phyloP scores from a whole-genome alignment of 2,888 invertebrate genomes.

The Diarsia brunnea region DNA sequence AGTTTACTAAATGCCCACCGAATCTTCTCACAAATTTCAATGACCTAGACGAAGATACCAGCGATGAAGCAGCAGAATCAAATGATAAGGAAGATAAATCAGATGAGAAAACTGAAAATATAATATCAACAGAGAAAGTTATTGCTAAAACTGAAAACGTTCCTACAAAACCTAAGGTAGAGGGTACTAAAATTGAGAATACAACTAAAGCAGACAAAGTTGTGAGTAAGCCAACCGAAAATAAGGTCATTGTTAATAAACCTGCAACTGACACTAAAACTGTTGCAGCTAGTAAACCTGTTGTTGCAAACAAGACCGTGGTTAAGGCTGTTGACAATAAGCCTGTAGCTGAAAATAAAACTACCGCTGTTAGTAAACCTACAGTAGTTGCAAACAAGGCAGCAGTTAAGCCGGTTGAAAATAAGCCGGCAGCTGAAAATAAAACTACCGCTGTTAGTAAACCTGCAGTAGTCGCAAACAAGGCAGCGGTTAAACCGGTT shows the following conservation, averaged over 20 bases:
- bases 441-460: conserved; percentile 1
- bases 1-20: conserved; percentile 77
- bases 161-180: conserved; percentile 27
- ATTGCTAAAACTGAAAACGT: conserved; percentile 28
- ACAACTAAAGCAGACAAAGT: conserved; percentile 5
- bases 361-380: neutral
- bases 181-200: conserved; percentile 15
- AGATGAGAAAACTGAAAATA: conserved; percentile 27
- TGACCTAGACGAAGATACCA: conserved; percentile 46
- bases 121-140: conserved; percentile 4
- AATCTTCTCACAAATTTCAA: conserved; percentile 74
- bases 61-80: conserved; percentile 29
- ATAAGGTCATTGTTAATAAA: conserved; percentile 5
- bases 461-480: neutral
- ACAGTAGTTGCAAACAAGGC: too few relatives aligned
- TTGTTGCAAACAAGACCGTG: neutral
- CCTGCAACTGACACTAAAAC: conserved; percentile 11
- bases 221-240: conserved; percentile 14
- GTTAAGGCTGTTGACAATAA: conserved; percentile 25
- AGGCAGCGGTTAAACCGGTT: neutral
- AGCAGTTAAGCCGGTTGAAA: too few relatives aligned
- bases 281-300: neutral
- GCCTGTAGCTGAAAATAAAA: conserved; percentile 7
- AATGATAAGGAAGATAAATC: conserved; percentile 23
- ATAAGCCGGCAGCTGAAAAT: conserved; percentile 23